phyloP scores from a whole-genome alignment of 2,888 invertebrate species.

The Azorinus chamasolen region DNA sequence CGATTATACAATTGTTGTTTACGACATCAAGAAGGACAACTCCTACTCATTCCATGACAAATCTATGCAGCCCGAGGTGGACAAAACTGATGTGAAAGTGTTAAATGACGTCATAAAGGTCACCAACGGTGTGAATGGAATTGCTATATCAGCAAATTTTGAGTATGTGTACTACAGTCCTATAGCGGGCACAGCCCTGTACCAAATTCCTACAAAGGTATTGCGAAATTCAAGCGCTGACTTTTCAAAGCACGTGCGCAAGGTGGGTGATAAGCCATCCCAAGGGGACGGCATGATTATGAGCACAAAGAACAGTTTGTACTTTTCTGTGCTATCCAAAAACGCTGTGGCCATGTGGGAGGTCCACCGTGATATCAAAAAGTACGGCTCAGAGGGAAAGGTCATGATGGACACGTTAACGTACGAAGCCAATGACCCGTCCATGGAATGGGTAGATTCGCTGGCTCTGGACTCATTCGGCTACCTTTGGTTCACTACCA shows the following conservation, averaged over 20 bases:
- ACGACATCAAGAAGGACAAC: conserved; percentile 62
- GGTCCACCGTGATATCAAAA: conserved; percentile 50
- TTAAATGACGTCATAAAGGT: conserved; percentile 50
- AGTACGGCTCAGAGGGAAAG: conserved; percentile 51
- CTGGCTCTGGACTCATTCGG: conserved; percentile 72
- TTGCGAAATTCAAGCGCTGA: conserved; percentile 52
- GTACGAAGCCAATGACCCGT: conserved; percentile 56
- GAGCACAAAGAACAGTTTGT: conserved; percentile 69
- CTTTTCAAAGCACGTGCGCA: conserved; percentile 49
- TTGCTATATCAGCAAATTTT: conserved; percentile 78
- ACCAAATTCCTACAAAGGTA: conserved; percentile 69
- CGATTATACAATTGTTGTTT: conserved; percentile 72
- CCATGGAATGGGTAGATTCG: conserved; percentile 77
- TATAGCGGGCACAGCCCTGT: conserved; percentile 68
- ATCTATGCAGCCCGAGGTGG: conserved; percentile 64
- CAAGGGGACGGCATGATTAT: conserved; percentile 73
- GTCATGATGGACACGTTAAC: conserved; percentile 56
- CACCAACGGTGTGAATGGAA: conserved; percentile 72
- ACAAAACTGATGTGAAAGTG: conserved; percentile 56
- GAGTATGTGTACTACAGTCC: conserved; percentile 75
- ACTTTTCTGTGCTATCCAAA: conserved; percentile 69
- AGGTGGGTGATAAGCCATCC: conserved; percentile 70
- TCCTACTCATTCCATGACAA: conserved; percentile 69
- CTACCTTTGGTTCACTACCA: conserved; percentile 77
- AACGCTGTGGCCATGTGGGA: conserved; percentile 75